These are phyloP conservation scores for Nicator chloris DNA, from an alignment of 2,113 vertebrate genomes.

Conservation along the genomic window DNA sequence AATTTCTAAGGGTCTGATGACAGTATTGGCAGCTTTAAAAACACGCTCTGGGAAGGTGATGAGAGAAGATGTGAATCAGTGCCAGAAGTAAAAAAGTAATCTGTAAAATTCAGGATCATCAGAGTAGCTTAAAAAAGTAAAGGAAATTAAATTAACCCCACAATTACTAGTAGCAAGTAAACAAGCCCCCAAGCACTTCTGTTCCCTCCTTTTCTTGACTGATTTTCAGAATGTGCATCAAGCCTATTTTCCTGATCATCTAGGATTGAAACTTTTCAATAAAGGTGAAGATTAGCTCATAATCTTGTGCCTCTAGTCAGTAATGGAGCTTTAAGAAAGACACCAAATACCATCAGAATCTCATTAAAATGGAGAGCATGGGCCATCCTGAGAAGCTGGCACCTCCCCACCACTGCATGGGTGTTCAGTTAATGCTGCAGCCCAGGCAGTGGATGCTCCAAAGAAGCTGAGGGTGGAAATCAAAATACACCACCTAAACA, in stretches of 20 bases:
- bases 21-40: background rate
- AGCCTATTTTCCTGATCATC: background rate
- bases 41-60: accelerated
- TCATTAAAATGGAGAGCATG: background rate
- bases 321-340: background rate
- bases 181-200: background rate
- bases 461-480: background rate
- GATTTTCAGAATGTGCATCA: background rate
- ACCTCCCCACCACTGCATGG: background rate
- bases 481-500: background rate
- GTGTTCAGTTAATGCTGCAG: background rate
- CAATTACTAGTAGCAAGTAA: background rate
- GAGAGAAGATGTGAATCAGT: background rate
- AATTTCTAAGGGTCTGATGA: background rate
- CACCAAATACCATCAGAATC: background rate
- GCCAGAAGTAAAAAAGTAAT: background rate
- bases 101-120: background rate
- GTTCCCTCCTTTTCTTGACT: background rate
- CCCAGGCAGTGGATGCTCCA: background rate
- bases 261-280: background rate
- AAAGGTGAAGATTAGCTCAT: background rate
- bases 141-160: background rate
- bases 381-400: background rate
- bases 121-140: background rate
- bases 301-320: background rate